These are phyloP conservation scores for Siniperca obscura DNA, from an alignment of 2,797 vertebrate species.

Conservation along the genomic window DNA sequence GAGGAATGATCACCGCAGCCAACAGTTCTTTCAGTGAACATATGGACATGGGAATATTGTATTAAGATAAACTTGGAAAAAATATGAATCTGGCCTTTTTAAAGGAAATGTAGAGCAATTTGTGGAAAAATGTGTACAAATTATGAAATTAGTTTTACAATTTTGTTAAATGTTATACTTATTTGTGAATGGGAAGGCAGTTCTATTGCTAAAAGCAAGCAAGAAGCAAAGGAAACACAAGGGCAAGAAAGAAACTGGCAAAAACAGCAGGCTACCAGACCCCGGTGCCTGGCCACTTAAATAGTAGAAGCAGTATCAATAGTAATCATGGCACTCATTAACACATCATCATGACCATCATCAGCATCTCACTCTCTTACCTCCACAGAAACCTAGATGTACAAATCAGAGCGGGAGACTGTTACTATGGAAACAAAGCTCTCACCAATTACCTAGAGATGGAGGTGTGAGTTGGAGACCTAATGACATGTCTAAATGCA, in stretches of 20 bases:
- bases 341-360: slow-evolving; percentile 25
- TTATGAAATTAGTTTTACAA: neutral
- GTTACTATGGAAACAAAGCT: slow-evolving; percentile 77
- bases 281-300: neutral
- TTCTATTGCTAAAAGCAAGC: neutral
- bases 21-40: no score
- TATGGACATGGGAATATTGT: no score
- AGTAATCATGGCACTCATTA: slow-evolving; percentile 30
- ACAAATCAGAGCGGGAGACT: slow-evolving; percentile 41
- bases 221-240: no score
- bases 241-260: no score
- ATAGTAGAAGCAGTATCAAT: neutral
- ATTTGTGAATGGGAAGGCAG: neutral
- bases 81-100: neutral
- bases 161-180: neutral
- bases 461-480: slow-evolving; percentile 64
- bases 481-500: slow-evolving; percentile 78
- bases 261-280: neutral
- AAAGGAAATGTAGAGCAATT: neutral
- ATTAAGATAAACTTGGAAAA: no score
- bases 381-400: slow-evolving; percentile 22
- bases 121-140: neutral
- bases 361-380: slow-evolving; percentile 17
- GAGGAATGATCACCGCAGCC: no score
- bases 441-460: slow-evolving; percentile 67